A percentile compares a stretch with the other conserved stretches of the same genome.
phyloP scores from a whole-genome alignment of 2,797 vertebrate genomes.

The Thripadectes ignobilis region DNA sequence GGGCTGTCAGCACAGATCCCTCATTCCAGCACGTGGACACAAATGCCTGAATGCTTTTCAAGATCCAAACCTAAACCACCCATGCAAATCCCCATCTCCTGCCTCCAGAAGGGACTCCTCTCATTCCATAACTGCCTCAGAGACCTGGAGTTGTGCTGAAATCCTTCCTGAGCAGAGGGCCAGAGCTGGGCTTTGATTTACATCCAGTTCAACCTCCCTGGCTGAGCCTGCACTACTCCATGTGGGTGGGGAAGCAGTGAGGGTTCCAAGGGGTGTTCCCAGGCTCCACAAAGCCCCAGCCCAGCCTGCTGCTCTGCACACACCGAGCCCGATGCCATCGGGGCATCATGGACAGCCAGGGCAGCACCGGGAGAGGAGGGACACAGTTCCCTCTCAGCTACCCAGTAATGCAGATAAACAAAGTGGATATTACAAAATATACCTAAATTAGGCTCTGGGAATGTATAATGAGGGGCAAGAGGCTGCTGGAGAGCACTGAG shows the following conservation, averaged over 20 bases:
- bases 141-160: neutral
- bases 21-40: neutral
- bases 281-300: neutral
- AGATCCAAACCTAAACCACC: neutral
- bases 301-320: neutral
- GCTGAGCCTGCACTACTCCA: neutral
- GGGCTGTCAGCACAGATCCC: neutral
- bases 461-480: neutral
- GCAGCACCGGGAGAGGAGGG: neutral
- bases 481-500: neutral
- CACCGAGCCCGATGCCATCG: accelerated
- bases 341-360: neutral
- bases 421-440: neutral
- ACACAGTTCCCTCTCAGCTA: neutral
- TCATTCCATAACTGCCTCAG: neutral
- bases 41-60: neutral
- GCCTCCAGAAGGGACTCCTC: neutral
- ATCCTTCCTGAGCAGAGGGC: neutral
- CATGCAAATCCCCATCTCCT: neutral
- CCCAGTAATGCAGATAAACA: neutral
- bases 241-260: neutral
- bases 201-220: neutral
- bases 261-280: neutral
- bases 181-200: neutral
- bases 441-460: neutral